A percentile compares a stretch with the other conserved stretches of the same genome.
These are phyloP conservation scores for Melanotaenia pygmaea DNA, from an alignment of 2,797 vertebrate genomes.

Conservation along the genomic window DNA sequence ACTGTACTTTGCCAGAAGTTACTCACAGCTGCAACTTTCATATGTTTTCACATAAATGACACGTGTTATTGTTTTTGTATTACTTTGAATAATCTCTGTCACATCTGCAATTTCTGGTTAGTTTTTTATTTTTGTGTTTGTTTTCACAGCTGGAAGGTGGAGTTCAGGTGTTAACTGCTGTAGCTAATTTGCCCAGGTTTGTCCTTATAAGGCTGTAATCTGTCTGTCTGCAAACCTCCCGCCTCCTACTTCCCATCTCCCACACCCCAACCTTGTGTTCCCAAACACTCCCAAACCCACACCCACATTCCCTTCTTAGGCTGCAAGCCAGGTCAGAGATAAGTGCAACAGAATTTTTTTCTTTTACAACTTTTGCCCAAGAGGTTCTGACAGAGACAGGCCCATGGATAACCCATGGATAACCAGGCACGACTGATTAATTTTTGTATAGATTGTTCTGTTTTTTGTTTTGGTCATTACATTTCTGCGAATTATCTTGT, in stretches of 20 bases:
- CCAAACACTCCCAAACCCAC: conserved; percentile 54
- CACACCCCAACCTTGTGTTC: conserved; percentile 53
- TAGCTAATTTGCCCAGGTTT: conserved; percentile 58
- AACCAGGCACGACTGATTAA: neutral
- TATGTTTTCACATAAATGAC: neutral
- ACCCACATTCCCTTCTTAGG: conserved; percentile 62
- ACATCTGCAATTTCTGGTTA: neutral
- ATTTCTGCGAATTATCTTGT: conserved; percentile 2
- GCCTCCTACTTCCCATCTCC: conserved; percentile 60
- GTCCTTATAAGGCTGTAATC: conserved; percentile 75
- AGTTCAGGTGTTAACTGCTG: conserved; percentile 66
- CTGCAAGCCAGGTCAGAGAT: conserved; percentile 51
- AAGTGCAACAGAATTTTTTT: conserved; percentile 23
- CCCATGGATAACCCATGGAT: too few species aligned
- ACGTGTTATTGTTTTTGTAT: neutral
- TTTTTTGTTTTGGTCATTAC: neutral
- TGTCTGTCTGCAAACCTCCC: conserved; percentile 48
- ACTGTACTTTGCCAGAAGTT: conserved; percentile 22
- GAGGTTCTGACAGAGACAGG: conserved; percentile 10
- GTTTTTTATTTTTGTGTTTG: neutral
- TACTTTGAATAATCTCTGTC: neutral
- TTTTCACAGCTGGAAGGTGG: conserved; percentile 40
- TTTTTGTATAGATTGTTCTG: neutral
- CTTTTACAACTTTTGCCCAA: neutral
- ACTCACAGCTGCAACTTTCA: neutral